Evolutionary conservation across 2,888 invertebrate species (phyloP), one percentile per base, ranked within the genome.

Genomic region (Cyclophora punctaria): DNA sequence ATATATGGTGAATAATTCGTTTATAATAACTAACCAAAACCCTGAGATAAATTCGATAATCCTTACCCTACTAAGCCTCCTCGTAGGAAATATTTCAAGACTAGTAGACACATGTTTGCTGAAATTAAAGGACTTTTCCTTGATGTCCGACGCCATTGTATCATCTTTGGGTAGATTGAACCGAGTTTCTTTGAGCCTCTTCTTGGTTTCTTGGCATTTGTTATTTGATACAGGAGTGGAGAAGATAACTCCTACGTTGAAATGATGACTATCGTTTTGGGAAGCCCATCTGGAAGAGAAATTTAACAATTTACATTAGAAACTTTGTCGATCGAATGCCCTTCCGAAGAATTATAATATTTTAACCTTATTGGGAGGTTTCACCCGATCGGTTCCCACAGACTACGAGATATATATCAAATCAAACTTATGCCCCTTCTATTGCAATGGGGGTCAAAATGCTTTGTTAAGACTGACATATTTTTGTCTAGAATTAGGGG

Each of bases 191-290:
- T 93, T 93, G 1, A 79, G 63, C 6, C 61, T 62, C 63, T 90
- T 90, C 56, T 81, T 85, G 0, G 66, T 64, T 51, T 75, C 76
- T 4, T 78, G 74, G 44, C 83, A 84, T 49, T 90, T 79, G 59
- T 63, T 69, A 41, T 80, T 75, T 0, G 78, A 69, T 35, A 95
- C 94, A 1, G 95, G 95, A 3, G 95, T 95, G 3, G 95, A 95
- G 67, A 95, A 95, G 55, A 94, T 95, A 0, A 95, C 93, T 57
- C 94, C 93, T 0, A 90, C 90, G 59, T 89, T 87, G 45, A 89
- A 85, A 58, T 90, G 85, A 44, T 90, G 81, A 60, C 90, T 83
- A 62, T 92, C 92, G 55, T 92, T 90, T 67, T 91, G 91, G 3
- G 91, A 92, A 0, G 81, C 83, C 71, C 92, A 91, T 60, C 91